Conservation (phyloP, 1,140 invertebrate genomes). For the Calliopsis andreniformis region DNA sequence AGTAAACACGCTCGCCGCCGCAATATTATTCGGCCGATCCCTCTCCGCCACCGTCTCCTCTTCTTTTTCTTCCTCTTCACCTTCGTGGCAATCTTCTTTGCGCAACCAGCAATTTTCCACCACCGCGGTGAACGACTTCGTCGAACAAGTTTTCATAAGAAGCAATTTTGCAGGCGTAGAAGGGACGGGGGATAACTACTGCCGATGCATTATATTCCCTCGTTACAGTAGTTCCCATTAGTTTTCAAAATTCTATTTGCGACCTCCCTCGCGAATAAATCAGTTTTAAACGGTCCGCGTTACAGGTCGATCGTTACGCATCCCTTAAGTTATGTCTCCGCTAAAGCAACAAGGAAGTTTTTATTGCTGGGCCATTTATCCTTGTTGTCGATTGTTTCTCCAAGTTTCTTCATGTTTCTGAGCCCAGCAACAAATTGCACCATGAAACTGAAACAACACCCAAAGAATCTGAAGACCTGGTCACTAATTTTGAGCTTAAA, state of each 20-base stretch:
- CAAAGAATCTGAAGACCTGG: too few relatives aligned
- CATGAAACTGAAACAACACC: too few relatives aligned
- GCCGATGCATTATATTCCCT: slow-evolving; percentile 47
- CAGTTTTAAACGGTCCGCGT: slow-evolving; percentile 11
- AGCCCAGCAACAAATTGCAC: too few relatives aligned
- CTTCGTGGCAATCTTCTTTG: slow-evolving; percentile 69
- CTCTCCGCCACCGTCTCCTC: background rate
- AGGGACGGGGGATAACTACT: slow-evolving; percentile 60
- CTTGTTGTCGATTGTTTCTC: too few relatives aligned
- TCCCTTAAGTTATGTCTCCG: background rate
- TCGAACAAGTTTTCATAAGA: slow-evolving; percentile 75
- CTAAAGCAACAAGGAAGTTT: too few relatives aligned
- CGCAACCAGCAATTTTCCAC: slow-evolving; percentile 70
- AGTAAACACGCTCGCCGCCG: slow-evolving; percentile 65
- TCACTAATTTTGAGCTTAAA: too few relatives aligned
- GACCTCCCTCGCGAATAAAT: slow-evolving; percentile 4
- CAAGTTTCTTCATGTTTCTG: too few relatives aligned
- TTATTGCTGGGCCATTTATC: too few relatives aligned
- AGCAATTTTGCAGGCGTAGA: slow-evolving; percentile 70
- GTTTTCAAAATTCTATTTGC: slow-evolving; percentile 27
- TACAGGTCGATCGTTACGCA: background rate
- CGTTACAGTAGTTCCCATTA: slow-evolving; percentile 42
- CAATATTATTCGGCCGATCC: slow-evolving; percentile 65
- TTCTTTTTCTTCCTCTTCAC: slow-evolving; percentile 33
- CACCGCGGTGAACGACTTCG: slow-evolving; percentile 40